A percentile compares a stretch with the other conserved stretches of the same genome.
phyloP scores from a whole-genome alignment of 2,888 invertebrate genomes.

The Drosophila borealis region DNA sequence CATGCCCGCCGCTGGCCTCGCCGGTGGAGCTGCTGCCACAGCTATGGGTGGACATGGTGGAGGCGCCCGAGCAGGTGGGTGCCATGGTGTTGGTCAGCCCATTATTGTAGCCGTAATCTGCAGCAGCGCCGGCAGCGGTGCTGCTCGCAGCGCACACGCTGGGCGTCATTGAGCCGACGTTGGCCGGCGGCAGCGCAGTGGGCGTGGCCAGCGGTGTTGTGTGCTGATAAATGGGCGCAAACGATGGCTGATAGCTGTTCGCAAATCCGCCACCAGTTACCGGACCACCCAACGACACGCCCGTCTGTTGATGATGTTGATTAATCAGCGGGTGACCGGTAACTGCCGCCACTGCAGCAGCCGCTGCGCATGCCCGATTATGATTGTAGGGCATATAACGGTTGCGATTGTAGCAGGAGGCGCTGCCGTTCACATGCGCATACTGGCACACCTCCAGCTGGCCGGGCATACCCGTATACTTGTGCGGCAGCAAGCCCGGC shows the following conservation, averaged over 20 bases:
- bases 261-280: constrained; percentile 21
- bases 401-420: constrained; percentile 76
- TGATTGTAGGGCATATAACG: constrained; percentile 84
- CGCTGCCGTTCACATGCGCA: constrained; percentile 59
- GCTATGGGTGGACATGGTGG: constrained; percentile 20
- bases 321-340: constrained; percentile 40
- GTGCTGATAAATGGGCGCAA: constrained; percentile 72
- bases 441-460: constrained; percentile 69
- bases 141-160: constrained; percentile 14
- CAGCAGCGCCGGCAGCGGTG: not conserved
- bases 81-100: constrained; percentile 36
- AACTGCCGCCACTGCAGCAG: constrained; percentile 55
- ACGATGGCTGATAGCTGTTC: constrained; percentile 48
- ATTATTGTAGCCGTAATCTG: constrained; percentile 31
- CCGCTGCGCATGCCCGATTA: constrained; percentile 71
- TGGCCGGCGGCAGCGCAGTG: constrained; percentile 4
- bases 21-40: constrained; percentile 13
- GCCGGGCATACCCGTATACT: constrained; percentile 32
- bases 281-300: not conserved
- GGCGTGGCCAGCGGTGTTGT: constrained; percentile 32
- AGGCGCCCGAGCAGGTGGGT: constrained; percentile 25
- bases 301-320: constrained; percentile 24
- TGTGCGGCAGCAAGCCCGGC: constrained; percentile 38
- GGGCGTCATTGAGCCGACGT: not conserved
- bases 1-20: constrained; percentile 13